Base-by-base conservation (phyloP, 2,113 vertebrate species). In the Pandion haliaetus region DNA sequence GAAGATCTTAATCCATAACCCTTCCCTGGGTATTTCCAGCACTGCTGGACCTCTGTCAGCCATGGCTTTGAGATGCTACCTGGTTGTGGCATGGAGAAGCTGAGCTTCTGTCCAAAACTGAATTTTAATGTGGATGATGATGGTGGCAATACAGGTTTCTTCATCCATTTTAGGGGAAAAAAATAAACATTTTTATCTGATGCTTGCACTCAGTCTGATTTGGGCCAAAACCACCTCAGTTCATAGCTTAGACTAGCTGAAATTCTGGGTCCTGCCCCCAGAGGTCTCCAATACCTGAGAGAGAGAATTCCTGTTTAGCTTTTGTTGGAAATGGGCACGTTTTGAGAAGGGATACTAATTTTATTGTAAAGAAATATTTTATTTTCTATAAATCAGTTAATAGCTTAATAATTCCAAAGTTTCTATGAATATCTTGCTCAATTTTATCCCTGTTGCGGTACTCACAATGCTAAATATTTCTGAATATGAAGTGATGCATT, bases 91-190 rank as follows among this genome's bases (percentile, higher is more conserved):
- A 3, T 2, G 25, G 45, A 55, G 36, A 62, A 34, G 23, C 10
- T 38, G 36, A 76, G 12, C 40, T 83, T 70, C 36, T 31, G 36
- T 47, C 12, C 45, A 71, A 66, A 34, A 32, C 6, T n/a, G 7
- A 15, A 6, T 73, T 42, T 25, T 32, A 15, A 14, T 29, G 14
- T 0, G 3, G 10, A 6, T 50, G 25, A 4, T n/a, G 20, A 7
- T 36, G 44, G 28, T 9, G 45, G 32, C 7, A 26, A 13, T 31
- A 38, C 14, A 55, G 77, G n/a, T 61, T 57, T 19, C 17, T 62
- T 87, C 17, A 29, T 45, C 38, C 16, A 17, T 23, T 15, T 29
- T 12, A 15, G 29, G 29, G 28, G 7, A 5, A 20, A 28, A 34
- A 58, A 42, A 18, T n/a, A 4, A 29, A 26, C 0, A 0, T 14